These are phyloP conservation scores for Mico argentatus DNA, from an alignment of 2,797 vertebrate genomes.

Conservation along the genomic window DNA sequence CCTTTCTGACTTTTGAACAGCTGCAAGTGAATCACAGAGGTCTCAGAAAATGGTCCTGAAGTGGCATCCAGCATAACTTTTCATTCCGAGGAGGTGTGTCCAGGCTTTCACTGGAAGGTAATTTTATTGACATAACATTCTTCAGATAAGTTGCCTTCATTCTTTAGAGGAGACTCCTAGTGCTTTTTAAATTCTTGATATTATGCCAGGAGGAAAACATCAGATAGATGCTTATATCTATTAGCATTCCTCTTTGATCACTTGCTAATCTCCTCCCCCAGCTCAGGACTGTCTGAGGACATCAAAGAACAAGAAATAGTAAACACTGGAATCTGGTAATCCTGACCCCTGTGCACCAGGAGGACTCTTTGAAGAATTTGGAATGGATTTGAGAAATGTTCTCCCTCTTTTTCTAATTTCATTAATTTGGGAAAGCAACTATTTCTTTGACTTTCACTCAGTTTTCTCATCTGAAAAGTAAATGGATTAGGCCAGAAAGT, in stretches of 20 bases:
- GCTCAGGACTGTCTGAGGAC: neutral
- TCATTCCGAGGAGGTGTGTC: neutral
- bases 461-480: conserved; percentile 34
- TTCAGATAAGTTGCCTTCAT: conserved; percentile 6
- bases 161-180: neutral
- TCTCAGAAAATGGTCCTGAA: neutral
- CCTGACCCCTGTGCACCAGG: neutral
- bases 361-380: neutral
- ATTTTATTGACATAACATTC: neutral
- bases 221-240: neutral
- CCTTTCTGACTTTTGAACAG: neutral
- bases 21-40: neutral
- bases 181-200: conserved; percentile 35
- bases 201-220: neutral
- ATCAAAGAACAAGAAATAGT: neutral
- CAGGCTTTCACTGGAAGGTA: neutral
- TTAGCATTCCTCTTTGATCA: conserved; percentile 13
- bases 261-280: neutral
- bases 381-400: neutral
- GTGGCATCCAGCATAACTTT: neutral
- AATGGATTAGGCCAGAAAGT: neutral
- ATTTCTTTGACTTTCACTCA: neutral
- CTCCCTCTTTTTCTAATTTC: neutral
- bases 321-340: neutral
- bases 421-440: neutral